These are phyloP conservation scores for Poeciliopsis turrubarensis DNA, from an alignment of 2,113 vertebrate genomes.

Conservation along the genomic window DNA sequence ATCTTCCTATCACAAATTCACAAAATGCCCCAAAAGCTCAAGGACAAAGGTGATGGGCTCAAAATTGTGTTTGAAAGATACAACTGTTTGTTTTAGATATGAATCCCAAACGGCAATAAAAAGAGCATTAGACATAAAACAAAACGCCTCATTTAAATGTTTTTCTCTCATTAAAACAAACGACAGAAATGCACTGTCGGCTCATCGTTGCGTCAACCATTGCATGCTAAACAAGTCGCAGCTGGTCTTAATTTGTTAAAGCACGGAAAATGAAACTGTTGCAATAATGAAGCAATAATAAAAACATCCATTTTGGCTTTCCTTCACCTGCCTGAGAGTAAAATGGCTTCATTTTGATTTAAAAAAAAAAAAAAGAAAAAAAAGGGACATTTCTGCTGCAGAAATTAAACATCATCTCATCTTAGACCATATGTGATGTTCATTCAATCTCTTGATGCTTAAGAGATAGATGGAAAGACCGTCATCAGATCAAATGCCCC, in stretches of 20 bases:
- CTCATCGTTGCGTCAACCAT: background rate
- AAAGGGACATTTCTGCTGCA: background rate
- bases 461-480: background rate
- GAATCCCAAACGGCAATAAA: background rate
- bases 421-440: background rate
- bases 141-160: background rate
- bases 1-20: background rate
- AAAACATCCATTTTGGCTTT: background rate
- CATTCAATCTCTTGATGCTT: background rate
- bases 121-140: background rate
- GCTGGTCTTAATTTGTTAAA: background rate
- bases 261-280: no score
- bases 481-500: background rate
- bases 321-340: background rate
- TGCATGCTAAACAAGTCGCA: background rate
- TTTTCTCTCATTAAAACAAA: background rate
- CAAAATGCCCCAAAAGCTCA: background rate
- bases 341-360: slow-evolving; percentile 3
- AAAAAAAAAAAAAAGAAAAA: no score
- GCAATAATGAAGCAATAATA: no score
- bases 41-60: background rate
- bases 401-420: background rate
- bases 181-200: background rate
- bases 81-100: no score
- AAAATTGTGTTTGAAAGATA: background rate